Percentiles rank a stretch among this genome's conserved stretches.
These are phyloP conservation scores for Diadophis punctatus DNA, from an alignment of 2,113 vertebrate genomes.

Conservation along the genomic window DNA sequence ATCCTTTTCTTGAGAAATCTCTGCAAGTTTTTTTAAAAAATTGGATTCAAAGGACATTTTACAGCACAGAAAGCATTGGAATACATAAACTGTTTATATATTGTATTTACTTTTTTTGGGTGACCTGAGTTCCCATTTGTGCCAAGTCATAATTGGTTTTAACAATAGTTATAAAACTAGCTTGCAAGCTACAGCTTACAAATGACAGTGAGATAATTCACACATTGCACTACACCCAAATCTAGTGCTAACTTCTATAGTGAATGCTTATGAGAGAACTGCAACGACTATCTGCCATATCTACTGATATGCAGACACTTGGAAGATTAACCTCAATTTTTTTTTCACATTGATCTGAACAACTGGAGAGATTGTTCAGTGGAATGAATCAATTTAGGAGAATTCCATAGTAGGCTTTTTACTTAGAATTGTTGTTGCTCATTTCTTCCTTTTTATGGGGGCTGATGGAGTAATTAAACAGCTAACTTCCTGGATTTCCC, in stretches of 20 bases:
- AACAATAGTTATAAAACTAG: background rate
- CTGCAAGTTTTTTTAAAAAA: background rate
- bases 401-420: background rate
- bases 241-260: background rate
- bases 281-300: background rate
- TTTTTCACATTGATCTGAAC: background rate
- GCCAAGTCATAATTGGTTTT: background rate
- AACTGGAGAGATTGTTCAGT: background rate
- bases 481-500: background rate
- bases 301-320: background rate
- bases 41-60: background rate
- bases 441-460: background rate
- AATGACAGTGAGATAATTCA: background rate
- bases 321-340: background rate
- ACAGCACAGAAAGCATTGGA: background rate
- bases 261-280: background rate
- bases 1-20: conserved; percentile 24
- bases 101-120: background rate
- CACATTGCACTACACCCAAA: background rate
- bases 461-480: background rate
- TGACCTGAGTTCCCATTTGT: background rate
- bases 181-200: background rate
- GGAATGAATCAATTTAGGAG: background rate
- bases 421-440: background rate
- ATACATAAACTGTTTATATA: background rate